Conservation (phyloP, 2,113 vertebrate genomes). For the Pterocles gutturalis region DNA sequence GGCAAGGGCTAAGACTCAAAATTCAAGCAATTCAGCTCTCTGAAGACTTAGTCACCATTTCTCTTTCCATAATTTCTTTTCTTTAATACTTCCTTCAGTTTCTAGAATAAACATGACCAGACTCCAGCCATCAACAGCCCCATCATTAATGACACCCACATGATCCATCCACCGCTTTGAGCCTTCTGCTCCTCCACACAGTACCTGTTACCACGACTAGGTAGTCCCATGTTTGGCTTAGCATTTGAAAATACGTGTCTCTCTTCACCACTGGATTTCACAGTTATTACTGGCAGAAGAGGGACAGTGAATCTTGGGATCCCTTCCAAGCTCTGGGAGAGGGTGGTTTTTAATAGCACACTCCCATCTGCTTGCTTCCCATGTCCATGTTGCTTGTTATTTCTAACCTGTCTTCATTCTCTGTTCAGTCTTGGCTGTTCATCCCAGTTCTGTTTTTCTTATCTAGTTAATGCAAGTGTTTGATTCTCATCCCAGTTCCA, state of each 20-base stretch:
- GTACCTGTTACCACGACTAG: neutral
- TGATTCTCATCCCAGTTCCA: neutral
- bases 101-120: neutral
- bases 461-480: neutral
- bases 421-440: constrained; percentile 2
- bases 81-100: neutral
- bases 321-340: constrained; percentile 5
- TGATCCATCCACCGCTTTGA: neutral
- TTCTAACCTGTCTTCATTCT: constrained; percentile 15
- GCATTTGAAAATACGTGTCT: neutral
- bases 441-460: neutral
- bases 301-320: neutral
- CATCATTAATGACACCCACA: neutral
- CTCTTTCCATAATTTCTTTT: neutral
- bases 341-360: neutral
- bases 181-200: neutral
- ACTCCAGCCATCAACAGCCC: neutral
- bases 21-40: neutral
- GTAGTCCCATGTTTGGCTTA: neutral
- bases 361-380: neutral
- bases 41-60: neutral
- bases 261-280: constrained; percentile 20
- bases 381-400: neutral
- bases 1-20: neutral
- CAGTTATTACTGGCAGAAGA: constrained; percentile 16